A percentile compares a stretch with the other conserved stretches of the same genome.
phyloP scores from a whole-genome alignment of 2,113 vertebrate genomes.

The Ictidomys tridecemlineatus region DNA sequence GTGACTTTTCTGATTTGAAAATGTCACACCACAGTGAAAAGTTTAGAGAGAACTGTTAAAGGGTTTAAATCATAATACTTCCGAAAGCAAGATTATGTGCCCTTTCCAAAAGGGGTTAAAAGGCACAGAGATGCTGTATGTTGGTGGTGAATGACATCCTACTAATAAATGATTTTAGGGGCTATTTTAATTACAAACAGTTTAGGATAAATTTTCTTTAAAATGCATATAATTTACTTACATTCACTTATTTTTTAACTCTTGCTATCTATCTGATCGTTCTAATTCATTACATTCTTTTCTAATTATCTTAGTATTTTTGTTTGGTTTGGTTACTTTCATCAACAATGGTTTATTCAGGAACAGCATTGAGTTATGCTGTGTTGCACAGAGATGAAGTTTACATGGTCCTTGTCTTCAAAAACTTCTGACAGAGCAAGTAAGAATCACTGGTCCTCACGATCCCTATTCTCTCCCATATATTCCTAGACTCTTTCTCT shows the following conservation, averaged over 20 bases:
- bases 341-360: not conserved
- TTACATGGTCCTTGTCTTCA: not conserved
- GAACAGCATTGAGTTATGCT: not conserved
- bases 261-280: not conserved
- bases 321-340: not conserved
- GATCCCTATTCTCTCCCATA: not conserved
- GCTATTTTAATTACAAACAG: not conserved
- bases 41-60: not conserved
- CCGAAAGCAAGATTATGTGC: not conserved
- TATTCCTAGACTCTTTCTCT: not conserved
- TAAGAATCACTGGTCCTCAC: not conserved
- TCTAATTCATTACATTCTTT: not conserved
- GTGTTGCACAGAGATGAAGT: not conserved
- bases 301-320: not conserved
- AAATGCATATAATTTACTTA: not conserved
- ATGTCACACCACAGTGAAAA: not conserved
- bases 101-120: not conserved
- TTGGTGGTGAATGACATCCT: not conserved
- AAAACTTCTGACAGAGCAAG: not conserved
- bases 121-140: not conserved
- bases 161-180: not conserved
- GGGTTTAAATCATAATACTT: not conserved
- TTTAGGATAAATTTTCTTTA: not conserved
- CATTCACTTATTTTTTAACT: not conserved
- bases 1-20: not conserved